Evolutionary conservation across 2,797 vertebrate genomes (phyloP), one percentile per base, ranked within the genome.

Genomic region (Halcyon leucocephala): DNA sequence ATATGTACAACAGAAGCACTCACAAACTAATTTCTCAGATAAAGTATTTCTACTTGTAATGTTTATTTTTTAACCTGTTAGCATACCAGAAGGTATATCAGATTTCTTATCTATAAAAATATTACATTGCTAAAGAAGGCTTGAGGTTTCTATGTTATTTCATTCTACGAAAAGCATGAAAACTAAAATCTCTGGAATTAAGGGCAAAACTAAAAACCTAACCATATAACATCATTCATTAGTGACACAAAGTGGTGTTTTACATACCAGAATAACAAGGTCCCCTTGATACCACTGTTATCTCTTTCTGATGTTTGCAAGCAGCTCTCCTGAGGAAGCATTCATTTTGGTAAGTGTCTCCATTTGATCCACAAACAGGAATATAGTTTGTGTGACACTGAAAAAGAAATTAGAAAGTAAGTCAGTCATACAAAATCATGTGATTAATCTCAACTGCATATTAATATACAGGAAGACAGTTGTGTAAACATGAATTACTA

Each of bases 331-430:
- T 98, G 97, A 99, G 97, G 98, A 99, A 99, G 97, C 99, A 99
- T 95, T 99, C 99, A 69, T 99, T 99, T 98, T 99, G 99, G 97
- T 99, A 99, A 84, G 99, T 99, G 98, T 99, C 99, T 92, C 99
- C 99, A 88, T 99, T 99, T 74, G 99, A 99, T 90, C 99, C 99
- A 97, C 99, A 99, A 96, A 99, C 99, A 2, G 99, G 99, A 97
- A 98, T 98, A 96, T 99, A 99, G 97, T 99, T 99, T 92, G 99
- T 99, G 94, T 99, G 98, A 97, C 99, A 99, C 99, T 99, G 97
- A 31, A 97, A 97, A 92, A 92, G 72, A 88, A 85, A 93, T 93
- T 57, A 84, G 67, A 76, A 96, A 86, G 82, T 85, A 92, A 95
- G 31, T 85, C 60, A 92, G 67, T 89, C 57, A 74, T 31, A 73